A percentile compares a stretch with the other conserved stretches of the same genome.
Conservation (phyloP, 35 echinoderm and acorn worm species). For the Anneissia japonica region DNA sequence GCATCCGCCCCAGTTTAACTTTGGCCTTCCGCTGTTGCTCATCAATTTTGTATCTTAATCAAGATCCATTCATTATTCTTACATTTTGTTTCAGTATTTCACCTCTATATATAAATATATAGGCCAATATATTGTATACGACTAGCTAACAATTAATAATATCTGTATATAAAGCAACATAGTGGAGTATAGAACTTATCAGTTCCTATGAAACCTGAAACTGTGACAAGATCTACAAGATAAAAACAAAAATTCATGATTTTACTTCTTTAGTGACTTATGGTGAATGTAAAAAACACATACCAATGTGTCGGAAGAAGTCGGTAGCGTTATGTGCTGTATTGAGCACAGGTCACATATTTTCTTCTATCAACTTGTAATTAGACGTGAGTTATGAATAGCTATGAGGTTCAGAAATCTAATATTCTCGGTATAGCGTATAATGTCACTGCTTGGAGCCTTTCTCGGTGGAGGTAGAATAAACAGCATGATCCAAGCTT, state of each 20-base stretch:
- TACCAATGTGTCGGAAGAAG: not conserved
- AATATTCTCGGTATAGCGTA: not conserved
- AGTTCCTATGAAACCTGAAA: not conserved
- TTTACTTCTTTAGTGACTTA: too few species aligned
- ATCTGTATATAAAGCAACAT: too few species aligned
- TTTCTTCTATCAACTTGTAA: not conserved
- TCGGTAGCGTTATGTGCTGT: not conserved
- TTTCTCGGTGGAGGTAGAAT: not conserved
- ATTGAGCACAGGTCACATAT: not conserved
- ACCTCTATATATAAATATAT: too few species aligned
- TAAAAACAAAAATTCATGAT: too few species aligned
- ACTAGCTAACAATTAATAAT: too few species aligned
- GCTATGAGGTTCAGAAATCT: not conserved
- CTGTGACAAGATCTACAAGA: not conserved
- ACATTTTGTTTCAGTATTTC: too few species aligned
- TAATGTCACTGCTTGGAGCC: not conserved
- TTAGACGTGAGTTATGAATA: not conserved
- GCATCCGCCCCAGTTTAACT: too few species aligned
- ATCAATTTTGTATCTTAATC: too few species aligned
- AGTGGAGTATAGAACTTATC: too few species aligned
- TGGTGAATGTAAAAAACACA: not conserved
- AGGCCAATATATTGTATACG: too few species aligned
- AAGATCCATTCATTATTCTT: too few species aligned
- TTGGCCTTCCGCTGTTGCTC: too few species aligned
- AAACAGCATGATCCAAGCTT: not conserved